Evolutionary conservation across 64 coral and sea anemone genomes (phyloP).

Genomic region (Trachythela sp.): DNA sequence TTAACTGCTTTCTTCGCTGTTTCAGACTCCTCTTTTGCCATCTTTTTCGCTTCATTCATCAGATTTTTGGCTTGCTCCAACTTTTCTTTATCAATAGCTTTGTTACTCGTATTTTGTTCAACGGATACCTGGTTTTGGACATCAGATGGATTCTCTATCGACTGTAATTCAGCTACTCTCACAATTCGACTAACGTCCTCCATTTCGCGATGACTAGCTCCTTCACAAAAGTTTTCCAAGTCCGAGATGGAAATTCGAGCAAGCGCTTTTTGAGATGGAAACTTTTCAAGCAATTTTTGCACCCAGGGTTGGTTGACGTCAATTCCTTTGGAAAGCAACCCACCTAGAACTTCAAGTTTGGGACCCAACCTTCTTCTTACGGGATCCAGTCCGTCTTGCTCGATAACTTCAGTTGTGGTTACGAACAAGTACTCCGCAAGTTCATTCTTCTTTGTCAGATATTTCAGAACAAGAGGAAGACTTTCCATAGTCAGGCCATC

Average conservation of each 20-base stretch:
- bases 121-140: background rate
- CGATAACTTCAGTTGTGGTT: background rate
- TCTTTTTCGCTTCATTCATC: conserved; percentile 45
- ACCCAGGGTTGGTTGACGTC: conserved; percentile 14
- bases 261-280: conserved; percentile 17
- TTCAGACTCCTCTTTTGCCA: conserved; percentile 11
- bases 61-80: conserved; percentile 35
- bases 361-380: conserved; percentile 37
- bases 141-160: background rate
- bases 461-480: background rate
- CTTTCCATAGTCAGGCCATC: background rate
- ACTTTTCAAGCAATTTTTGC: background rate
- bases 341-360: conserved; percentile 52
- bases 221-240: background rate
- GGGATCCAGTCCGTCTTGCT: background rate
- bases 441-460: conserved; percentile 13
- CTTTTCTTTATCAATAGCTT: conserved; percentile 35
- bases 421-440: conserved; percentile 30
- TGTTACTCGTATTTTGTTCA: background rate
- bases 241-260: background rate
- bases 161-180: background rate
- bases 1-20: conserved; percentile 8
- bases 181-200: background rate
- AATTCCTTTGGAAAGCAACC: background rate
- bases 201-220: conserved; percentile 38